phyloP scores from a whole-genome alignment of 2,113 vertebrate genomes.

The Nothoprocta perdicaria region DNA sequence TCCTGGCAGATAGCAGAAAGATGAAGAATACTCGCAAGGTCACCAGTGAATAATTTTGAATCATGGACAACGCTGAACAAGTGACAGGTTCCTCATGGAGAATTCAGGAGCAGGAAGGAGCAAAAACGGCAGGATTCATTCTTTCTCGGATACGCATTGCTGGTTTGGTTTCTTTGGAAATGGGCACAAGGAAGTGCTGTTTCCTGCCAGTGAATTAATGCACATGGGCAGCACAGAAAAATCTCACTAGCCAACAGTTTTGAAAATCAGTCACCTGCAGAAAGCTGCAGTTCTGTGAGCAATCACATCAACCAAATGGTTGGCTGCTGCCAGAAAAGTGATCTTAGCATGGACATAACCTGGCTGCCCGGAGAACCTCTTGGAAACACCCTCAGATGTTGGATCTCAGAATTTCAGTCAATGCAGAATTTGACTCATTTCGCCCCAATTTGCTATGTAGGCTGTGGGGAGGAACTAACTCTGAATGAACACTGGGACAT shows the following conservation, averaged over 20 bases:
- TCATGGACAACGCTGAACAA: neutral
- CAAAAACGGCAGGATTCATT: neutral
- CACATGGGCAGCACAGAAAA: neutral
- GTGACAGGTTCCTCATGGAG: neutral
- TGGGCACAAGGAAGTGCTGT: neutral
- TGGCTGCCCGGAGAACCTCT: neutral
- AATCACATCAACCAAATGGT: accelerated
- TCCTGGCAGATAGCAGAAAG: neutral
- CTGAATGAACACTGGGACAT: accelerated
- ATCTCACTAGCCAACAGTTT: neutral
- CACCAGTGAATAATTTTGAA: neutral
- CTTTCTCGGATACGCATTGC: neutral
- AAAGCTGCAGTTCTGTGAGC: neutral
- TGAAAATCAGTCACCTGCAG: neutral
- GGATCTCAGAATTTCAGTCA: neutral
- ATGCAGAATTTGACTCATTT: neutral
- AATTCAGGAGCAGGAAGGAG: neutral
- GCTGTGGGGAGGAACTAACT: neutral
- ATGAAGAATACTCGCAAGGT: neutral
- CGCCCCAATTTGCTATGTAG: neutral
- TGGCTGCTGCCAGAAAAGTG: accelerated
- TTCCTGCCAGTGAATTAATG: neutral
- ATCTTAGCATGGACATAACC: neutral
- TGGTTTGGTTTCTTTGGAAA: neutral
- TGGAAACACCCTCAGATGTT: accelerated